Conservation (phyloP, 2,888 invertebrate species). For the Amblyjoppa proteus region DNA sequence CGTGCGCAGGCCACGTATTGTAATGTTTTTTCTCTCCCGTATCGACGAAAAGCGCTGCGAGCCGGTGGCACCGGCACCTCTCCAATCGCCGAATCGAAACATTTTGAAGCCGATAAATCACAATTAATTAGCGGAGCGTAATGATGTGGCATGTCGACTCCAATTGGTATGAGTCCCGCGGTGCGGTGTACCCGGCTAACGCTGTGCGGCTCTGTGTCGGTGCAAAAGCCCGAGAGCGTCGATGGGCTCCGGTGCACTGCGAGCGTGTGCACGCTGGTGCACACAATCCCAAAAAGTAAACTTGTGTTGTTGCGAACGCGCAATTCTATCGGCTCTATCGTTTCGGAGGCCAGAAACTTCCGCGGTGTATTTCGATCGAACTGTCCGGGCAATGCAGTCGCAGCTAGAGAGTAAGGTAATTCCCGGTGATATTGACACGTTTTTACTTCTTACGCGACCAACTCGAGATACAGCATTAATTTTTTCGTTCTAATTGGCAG, state of each 20-base stretch:
- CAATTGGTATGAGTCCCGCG: conserved; percentile 81
- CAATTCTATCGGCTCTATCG: conserved; percentile 24
- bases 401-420: background rate
- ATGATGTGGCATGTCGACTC: conserved; percentile 84
- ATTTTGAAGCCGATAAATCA: conserved; percentile 83
- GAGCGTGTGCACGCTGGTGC: background rate
- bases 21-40: background rate
- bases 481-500: too few relatives aligned
- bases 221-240: conserved; percentile 45
- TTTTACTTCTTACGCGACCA: too few relatives aligned
- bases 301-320: conserved; percentile 45
- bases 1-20: background rate
- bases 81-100: conserved; percentile 64
- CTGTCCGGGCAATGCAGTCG: background rate
- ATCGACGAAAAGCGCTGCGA: background rate
- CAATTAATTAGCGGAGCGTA: conserved; percentile 84
- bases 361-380: background rate
- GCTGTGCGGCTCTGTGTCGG: conserved; percentile 32
- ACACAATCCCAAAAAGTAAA: conserved; percentile 33
- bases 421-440: too few relatives aligned
- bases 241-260: conserved; percentile 65
- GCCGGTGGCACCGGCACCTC: conserved; percentile 4
- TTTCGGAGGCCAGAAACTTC: conserved; percentile 5
- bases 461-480: too few relatives aligned
- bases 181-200: conserved; percentile 53